These are phyloP conservation scores for Gastracanthus pulcherrimus DNA, from an alignment of 2,888 invertebrate species.

Conservation along the genomic window DNA sequence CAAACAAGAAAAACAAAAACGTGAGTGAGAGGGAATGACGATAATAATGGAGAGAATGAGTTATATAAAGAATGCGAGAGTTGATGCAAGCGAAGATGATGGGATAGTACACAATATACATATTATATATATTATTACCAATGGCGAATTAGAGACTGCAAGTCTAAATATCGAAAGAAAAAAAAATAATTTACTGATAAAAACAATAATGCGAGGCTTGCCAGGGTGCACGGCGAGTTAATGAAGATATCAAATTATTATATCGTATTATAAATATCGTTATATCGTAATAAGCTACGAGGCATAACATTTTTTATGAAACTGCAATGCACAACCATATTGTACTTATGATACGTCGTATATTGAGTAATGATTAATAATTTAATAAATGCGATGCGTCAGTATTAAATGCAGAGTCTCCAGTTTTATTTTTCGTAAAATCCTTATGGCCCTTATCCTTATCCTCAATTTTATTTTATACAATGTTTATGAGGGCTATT, in stretches of 20 bases:
- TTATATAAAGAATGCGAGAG: not conserved
- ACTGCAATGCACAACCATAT: constrained; percentile 76
- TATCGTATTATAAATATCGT: constrained; percentile 55
- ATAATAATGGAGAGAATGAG: constrained; percentile 36
- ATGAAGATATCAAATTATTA: constrained; percentile 52
- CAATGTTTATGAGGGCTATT: no score
- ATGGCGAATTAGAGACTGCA: constrained; percentile 55
- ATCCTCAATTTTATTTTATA: no score
- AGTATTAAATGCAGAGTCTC: constrained; percentile 29
- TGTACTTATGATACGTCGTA: constrained; percentile 71
- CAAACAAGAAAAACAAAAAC: not conserved
- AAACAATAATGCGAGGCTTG: constrained; percentile 51
- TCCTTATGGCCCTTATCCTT: constrained; percentile 1
- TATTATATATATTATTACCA: constrained; percentile 48
- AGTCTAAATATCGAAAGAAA: constrained; percentile 54
- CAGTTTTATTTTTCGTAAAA: constrained; percentile 1
- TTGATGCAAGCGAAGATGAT: not conserved
- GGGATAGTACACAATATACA: constrained; percentile 44
- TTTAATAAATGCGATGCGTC: constrained; percentile 71
- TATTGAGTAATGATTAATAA: constrained; percentile 57
- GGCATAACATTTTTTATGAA: constrained; percentile 75
- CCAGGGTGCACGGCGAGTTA: constrained; percentile 35
- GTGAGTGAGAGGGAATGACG: constrained; percentile 34
- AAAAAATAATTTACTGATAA: constrained; percentile 52
- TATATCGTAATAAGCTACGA: constrained; percentile 66